A percentile compares a stretch with the other conserved stretches of the same genome.
These are phyloP conservation scores for Henicopernis longicauda DNA, from an alignment of 2,113 vertebrate genomes.

Conservation along the genomic window DNA sequence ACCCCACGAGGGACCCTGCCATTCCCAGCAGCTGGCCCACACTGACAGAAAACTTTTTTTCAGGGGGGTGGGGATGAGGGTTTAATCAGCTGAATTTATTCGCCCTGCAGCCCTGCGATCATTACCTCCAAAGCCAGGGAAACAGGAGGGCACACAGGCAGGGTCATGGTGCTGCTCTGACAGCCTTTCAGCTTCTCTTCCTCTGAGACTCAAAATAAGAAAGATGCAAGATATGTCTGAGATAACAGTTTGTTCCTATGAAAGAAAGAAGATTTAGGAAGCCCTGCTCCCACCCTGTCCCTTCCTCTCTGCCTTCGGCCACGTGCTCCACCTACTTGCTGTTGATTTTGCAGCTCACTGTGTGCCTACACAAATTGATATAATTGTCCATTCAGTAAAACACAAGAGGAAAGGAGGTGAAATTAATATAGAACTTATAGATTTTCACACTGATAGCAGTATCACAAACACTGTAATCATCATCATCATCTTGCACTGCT, in stretches of 20 bases:
- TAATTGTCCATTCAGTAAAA: neutral
- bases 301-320: neutral
- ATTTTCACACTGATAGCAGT: neutral
- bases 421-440: neutral
- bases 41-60: neutral
- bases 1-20: neutral
- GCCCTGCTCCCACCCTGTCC: accelerated
- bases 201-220: neutral
- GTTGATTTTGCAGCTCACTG: neutral
- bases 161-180: neutral
- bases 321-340: neutral
- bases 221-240: neutral
- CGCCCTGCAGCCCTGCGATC: neutral
- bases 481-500: neutral
- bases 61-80: neutral
- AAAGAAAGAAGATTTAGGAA: neutral
- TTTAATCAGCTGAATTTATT: neutral
- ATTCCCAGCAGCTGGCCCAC: neutral
- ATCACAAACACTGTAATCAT: neutral
- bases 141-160: neutral
- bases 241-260: neutral
- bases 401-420: neutral
- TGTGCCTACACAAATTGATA: neutral
- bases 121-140: neutral
- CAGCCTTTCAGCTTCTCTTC: neutral